Evolutionary conservation across 2,888 invertebrate species (phyloP), one percentile per base, ranked within the genome.

Genomic region (Rhagophthalmus giganteus): DNA sequence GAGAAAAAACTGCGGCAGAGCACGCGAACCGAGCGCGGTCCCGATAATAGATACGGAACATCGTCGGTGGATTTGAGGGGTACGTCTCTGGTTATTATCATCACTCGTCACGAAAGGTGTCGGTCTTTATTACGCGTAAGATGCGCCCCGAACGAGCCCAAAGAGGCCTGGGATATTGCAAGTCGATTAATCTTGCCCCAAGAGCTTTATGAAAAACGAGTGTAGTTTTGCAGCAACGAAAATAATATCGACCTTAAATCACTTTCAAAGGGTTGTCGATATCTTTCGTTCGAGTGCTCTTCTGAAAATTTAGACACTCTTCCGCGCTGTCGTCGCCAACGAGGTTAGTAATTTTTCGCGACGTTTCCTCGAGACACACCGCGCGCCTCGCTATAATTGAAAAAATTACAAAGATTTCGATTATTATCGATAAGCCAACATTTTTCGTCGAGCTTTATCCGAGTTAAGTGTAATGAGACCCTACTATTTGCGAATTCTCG

Each of bases 81-180:
- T 51, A 51, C 45, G 51, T 51, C 51, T 20, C 7, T 15, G 40
- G 34, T 24, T 46, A 51, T 51, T 51, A 51, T 45, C 51, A 35
- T 51, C 51, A 51, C 40, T 51, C 44, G 51, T 51, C 51, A 51
- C 51, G 45, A 40, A 51, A 51, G 28, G 39, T 44, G 51, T 34
- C 51, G 20, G 34, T 51, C 51, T 51, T 42, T 51, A 51, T 51
- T 51, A 51, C 40, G 33, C 39, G 45, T 40, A 40, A 44, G 34
- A 35, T 32, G 51, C 25, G n/a, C n/a, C n/a, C 30, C 15, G 34
- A 38, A 51, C 40, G 39, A 34, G 34, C 39, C 24, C 10, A 39
- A 27, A 30, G 20, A 10, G 26, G 24, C 27, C 35, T 34, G 45
- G 45, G 27, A n/a, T 51, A 51, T 40, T 20, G 37, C 38, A 26